phyloP scores from a whole-genome alignment of 2,888 invertebrate species.

The Hemicrepidius hirtus region DNA sequence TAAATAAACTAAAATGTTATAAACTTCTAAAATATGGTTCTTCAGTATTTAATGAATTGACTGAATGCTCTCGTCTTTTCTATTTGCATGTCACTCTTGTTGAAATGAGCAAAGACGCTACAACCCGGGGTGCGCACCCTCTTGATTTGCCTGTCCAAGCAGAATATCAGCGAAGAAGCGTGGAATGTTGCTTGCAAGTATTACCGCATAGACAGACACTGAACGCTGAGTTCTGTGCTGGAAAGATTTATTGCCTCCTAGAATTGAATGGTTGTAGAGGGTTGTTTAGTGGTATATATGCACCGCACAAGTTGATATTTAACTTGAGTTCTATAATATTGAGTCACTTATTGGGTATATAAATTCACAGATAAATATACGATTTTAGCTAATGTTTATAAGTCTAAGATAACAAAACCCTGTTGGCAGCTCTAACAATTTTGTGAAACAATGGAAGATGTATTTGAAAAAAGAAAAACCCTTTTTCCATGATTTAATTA shows the following conservation, averaged over 20 bases:
- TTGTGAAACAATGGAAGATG: too few species aligned
- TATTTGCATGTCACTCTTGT: conserved; percentile 69
- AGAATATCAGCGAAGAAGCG: conserved; percentile 57
- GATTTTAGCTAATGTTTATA: background rate
- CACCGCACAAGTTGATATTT: conserved; percentile 69
- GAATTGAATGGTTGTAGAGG: conserved; percentile 68
- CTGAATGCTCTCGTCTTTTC: conserved; percentile 66
- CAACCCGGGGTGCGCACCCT: conserved; percentile 60
- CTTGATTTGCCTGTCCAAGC: conserved; percentile 57
- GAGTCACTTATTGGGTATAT: conserved; percentile 9
- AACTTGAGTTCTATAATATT: conserved; percentile 55
- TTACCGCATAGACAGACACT: conserved; percentile 60
- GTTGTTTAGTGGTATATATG: conserved; percentile 68
- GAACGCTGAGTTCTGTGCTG: conserved; percentile 57
- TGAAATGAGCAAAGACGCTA: conserved; percentile 67
- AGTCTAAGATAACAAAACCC: too few species aligned
- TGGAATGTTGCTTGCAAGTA: conserved; percentile 61
- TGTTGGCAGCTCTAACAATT: too few species aligned
- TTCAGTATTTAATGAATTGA: conserved; percentile 66
- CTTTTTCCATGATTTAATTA: too few species aligned
- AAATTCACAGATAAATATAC: background rate
- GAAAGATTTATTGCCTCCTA: conserved; percentile 69
- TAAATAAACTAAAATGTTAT: background rate
- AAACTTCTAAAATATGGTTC: conserved; percentile 2
- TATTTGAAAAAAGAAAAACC: too few species aligned